Base-by-base conservation (phyloP, 2,113 vertebrate genomes). In the Todiramphus saurophagus region DNA sequence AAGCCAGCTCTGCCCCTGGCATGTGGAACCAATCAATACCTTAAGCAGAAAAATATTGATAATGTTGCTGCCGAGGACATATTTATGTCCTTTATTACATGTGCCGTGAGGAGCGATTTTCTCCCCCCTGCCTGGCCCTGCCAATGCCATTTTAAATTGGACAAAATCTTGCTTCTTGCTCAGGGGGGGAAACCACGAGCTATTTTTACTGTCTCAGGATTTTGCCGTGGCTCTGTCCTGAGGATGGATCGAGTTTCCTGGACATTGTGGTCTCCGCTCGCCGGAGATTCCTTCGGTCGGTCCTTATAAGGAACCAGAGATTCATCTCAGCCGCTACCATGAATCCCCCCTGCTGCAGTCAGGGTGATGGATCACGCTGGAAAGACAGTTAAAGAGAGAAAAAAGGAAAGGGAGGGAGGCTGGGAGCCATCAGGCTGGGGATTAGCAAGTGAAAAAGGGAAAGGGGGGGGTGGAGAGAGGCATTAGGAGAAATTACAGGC, bases 301-400 rank as follows among this genome's bases (percentile, higher is more conserved):
- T 19, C 92, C 97, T 97, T 96, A 90, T 88, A 96, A 95, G 82
- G 97, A 68, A 20, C 75, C 72, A 25, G 51, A 95, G 90, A 33
- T 75, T 39, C 70, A 11, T 82, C 55, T 20, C 50, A 4, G 37
- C n/a, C 13, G 4, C 60, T 39, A 4, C 74, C 19, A 19, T 2
- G 37, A 8, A 31, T 87, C 53, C 68, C 83, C 78, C 83, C 66
- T 5, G 85, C 86, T 11, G 92, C 89, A 8, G 60, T 4, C 53
- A 5, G 92, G 48, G 69, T 25, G 85, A 93, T 92, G 94, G 92
- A 84, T 95, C 19, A 5, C 2, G 10, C 85, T 77, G 93, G 72
- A 18, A 55, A 67, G 74, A 63, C 33, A 7, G 35, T 73, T 64
- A 30, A 63, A 59, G 62, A 35, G 11, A 17, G 17, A 15, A 10